A percentile compares a stretch with the other conserved stretches of the same genome.
phyloP scores from a whole-genome alignment of 2,888 invertebrate species.

The Bombylius major region DNA sequence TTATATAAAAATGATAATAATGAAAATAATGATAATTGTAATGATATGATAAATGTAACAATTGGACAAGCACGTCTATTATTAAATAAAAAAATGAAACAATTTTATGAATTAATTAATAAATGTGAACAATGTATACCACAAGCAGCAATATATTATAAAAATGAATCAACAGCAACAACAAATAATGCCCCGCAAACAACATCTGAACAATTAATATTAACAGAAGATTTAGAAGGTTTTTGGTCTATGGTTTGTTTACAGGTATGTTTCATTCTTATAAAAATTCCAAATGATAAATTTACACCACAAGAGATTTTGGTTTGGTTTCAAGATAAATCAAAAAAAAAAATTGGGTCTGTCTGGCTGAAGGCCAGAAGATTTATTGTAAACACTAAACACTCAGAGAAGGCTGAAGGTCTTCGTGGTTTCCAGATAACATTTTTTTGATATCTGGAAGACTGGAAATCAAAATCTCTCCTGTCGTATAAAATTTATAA shows the following conservation, averaged over 20 bases:
- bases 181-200: too few relatives aligned
- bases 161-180: constrained; percentile 14
- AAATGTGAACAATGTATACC: constrained; percentile 24
- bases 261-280: background rate
- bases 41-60: constrained; percentile 50
- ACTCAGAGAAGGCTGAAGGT: too few relatives aligned
- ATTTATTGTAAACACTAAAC: too few relatives aligned
- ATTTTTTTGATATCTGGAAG: too few relatives aligned
- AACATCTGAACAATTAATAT: constrained; percentile 23
- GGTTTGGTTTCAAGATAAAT: too few relatives aligned
- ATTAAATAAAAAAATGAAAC: constrained; percentile 56
- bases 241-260: constrained; percentile 46
- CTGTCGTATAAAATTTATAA: too few relatives aligned
- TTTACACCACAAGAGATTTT: background rate
- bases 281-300: background rate
- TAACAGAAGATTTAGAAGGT: constrained; percentile 56
- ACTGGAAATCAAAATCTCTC: too few relatives aligned
- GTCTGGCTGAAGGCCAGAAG: too few relatives aligned
- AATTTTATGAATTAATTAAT: constrained; percentile 48
- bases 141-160: background rate
- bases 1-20: constrained; percentile 22
- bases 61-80: constrained; percentile 65
- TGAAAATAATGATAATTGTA: constrained; percentile 15
- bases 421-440: too few relatives aligned
- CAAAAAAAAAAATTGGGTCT: too few relatives aligned